Conservation (phyloP, 2,797 vertebrate species). For the Gymnoscopelus microlampas region DNA sequence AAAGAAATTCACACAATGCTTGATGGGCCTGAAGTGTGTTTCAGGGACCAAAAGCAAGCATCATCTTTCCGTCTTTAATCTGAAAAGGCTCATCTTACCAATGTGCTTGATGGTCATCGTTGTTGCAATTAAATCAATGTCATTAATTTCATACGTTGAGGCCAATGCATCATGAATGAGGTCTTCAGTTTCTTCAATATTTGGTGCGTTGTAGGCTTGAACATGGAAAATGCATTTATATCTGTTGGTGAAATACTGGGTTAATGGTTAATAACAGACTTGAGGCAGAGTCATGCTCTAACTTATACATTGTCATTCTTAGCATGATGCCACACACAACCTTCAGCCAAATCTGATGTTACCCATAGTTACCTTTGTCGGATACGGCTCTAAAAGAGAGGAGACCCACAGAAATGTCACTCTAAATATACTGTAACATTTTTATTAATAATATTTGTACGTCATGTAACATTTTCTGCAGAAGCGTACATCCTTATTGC, state of each 20-base stretch:
- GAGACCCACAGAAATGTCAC: slow-evolving; percentile 7
- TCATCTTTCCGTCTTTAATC: not conserved
- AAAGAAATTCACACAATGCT: too few relatives aligned
- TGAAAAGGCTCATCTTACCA: slow-evolving; percentile 37
- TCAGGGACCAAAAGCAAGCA: too few relatives aligned
- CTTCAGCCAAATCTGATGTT: not conserved
- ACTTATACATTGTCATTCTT: not conserved
- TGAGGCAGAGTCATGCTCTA: not conserved
- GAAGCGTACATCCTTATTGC: not conserved
- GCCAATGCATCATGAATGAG: slow-evolving; percentile 54
- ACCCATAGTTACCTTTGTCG: slow-evolving; percentile 34
- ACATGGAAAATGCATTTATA: slow-evolving; percentile 74
- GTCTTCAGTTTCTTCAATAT: slow-evolving; percentile 5
- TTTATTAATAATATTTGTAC: too few relatives aligned
- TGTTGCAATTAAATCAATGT: slow-evolving; percentile 50
- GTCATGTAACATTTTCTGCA: not conserved
- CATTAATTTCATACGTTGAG: slow-evolving; percentile 45
- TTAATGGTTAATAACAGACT: not conserved
- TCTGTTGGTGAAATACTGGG: slow-evolving; percentile 46
- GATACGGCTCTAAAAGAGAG: slow-evolving; percentile 29
- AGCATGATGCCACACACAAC: not conserved
- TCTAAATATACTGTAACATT: too few relatives aligned
- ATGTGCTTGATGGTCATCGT: slow-evolving; percentile 55
- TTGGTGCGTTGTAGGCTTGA: slow-evolving; percentile 37
- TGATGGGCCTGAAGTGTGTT: too few relatives aligned